Conservation (phyloP, 1,140 invertebrate species). For the Tetramorium simillimum region DNA sequence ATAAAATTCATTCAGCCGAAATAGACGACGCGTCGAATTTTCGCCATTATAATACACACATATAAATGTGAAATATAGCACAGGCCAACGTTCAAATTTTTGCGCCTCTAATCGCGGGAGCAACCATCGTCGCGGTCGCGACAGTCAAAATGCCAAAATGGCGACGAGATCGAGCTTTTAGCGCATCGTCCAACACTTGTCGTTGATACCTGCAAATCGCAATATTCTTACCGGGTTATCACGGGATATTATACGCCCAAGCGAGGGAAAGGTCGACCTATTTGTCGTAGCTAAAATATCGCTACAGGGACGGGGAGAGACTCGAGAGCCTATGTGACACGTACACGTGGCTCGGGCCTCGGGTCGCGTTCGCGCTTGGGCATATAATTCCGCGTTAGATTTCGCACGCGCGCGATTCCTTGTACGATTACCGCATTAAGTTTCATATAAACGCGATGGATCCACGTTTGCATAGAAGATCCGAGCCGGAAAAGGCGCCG, state of each 20-base stretch:
- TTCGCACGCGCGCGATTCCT: not conserved
- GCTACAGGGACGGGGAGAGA: not conserved
- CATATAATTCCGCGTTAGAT: not conserved
- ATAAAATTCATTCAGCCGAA: too few relatives aligned
- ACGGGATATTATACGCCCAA: not conserved
- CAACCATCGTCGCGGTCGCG: not conserved
- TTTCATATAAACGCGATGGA: conserved; percentile 77
- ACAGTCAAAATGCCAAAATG: conserved; percentile 62
- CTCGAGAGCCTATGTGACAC: not conserved
- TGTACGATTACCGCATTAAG: not conserved
- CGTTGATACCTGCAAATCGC: conserved; percentile 34
- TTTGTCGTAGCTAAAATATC: conserved; percentile 2
- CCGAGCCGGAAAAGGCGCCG: conserved; percentile 78
- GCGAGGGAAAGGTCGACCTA: not conserved
- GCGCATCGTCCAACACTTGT: conserved; percentile 13
- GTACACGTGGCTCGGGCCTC: not conserved
- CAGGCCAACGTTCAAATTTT: not conserved
- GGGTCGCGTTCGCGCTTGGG: conserved; percentile 2
- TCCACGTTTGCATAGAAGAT: conserved; percentile 80
- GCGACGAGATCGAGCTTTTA: conserved; percentile 50
- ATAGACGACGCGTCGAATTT: too few relatives aligned
- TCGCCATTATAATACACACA: too few relatives aligned
- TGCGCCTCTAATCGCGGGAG: not conserved
- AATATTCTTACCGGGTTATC: not conserved
- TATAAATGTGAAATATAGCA: not conserved